phyloP scores from a whole-genome alignment of 2,797 vertebrate genomes.

The Carcharodon carcharias region DNA sequence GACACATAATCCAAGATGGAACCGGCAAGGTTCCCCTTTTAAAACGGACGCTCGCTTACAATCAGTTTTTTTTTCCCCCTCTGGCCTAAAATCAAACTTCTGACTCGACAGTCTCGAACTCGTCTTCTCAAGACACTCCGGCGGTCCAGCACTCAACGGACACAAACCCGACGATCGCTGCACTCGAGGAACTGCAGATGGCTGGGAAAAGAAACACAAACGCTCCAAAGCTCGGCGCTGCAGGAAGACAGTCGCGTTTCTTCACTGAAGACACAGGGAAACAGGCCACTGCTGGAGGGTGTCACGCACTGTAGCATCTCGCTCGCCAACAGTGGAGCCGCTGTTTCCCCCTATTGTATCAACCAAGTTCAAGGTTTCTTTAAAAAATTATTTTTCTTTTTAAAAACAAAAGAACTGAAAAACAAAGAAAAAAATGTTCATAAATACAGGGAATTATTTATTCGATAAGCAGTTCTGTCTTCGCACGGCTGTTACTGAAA shows the following conservation, averaged over 20 bases:
- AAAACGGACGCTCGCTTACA: background rate
- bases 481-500: background rate
- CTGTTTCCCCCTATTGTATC: too few relatives aligned
- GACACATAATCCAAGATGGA: background rate
- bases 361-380: background rate
- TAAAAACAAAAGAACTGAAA: background rate
- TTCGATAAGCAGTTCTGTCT: background rate
- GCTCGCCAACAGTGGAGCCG: background rate
- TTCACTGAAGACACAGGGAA: background rate
- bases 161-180: background rate
- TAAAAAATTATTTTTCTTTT: background rate
- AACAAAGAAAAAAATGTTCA: background rate
- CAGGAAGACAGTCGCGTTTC: background rate
- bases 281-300: background rate
- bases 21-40: background rate
- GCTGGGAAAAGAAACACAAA: background rate
- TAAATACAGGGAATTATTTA: background rate
- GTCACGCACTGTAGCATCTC: background rate
- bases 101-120: background rate
- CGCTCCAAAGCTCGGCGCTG: background rate
- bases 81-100: background rate
- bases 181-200: background rate
- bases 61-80: background rate
- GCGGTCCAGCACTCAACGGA: background rate
- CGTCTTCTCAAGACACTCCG: background rate